Evolutionary conservation across 2,888 invertebrate species (phyloP).

Genomic region (Troides oblongomaculatus): DNA sequence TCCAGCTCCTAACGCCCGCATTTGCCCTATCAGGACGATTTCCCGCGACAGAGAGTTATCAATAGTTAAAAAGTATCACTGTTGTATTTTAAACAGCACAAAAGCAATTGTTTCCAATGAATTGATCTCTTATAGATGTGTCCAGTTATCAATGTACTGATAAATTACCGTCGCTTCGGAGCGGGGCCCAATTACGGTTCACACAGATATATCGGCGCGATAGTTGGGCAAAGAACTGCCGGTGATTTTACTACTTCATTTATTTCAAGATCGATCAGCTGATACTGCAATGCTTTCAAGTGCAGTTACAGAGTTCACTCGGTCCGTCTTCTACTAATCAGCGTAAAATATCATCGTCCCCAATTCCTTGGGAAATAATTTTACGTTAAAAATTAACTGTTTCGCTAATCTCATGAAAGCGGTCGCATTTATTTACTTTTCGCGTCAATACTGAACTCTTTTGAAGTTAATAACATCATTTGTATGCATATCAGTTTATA

Average conservation of each 20-base stretch:
- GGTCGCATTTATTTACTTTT: neutral
- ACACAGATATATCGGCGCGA: conserved; percentile 43
- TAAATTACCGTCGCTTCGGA: conserved; percentile 46
- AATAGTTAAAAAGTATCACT: neutral
- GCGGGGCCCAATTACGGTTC: conserved; percentile 47
- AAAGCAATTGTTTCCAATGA: conserved; percentile 15
- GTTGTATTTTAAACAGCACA: conserved; percentile 3
- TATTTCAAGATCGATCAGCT: conserved; percentile 40
- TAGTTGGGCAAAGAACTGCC: conserved; percentile 33
- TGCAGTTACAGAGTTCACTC: conserved; percentile 16
- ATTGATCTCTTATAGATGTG: conserved; percentile 37
- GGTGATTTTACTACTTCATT: conserved; percentile 42
- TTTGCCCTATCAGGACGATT: neutral
- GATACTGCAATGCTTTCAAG: conserved; percentile 35
- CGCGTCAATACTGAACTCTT: neutral
- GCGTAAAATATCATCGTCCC: conserved; percentile 15
- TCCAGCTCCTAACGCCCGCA: no score
- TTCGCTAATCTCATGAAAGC: neutral
- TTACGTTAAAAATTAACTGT: neutral
- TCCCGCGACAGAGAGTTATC: neutral
- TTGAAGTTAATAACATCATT: neutral
- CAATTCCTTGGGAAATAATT: neutral
- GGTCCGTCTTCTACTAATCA: conserved; percentile 20
- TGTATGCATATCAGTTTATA: neutral
- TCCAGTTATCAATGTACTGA: conserved; percentile 52